A percentile compares a stretch with the other conserved stretches of the same genome.
phyloP scores from a whole-genome alignment of 2,797 vertebrate species.

The Chaenodraco wilsoni region DNA sequence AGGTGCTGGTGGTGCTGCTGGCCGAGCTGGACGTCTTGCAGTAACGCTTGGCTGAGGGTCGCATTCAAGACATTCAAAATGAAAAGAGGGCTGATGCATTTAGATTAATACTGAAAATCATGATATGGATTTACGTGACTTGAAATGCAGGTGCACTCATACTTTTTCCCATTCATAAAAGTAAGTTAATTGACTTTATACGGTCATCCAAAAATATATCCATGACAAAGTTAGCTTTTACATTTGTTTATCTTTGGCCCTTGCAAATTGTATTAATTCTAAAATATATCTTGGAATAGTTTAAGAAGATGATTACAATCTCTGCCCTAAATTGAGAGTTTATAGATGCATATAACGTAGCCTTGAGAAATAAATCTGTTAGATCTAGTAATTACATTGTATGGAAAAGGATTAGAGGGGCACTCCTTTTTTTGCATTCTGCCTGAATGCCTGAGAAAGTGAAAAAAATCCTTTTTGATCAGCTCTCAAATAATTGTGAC shows the following conservation, averaged over 20 bases:
- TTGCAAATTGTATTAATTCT: background rate
- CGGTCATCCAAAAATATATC: background rate
- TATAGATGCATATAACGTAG: background rate
- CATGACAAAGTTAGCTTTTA: background rate
- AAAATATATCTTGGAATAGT: background rate
- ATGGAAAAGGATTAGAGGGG: no score
- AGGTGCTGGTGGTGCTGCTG: conserved; percentile 98
- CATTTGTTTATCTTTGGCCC: background rate
- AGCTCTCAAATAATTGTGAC: no score
- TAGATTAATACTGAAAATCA: background rate
- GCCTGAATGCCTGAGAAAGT: no score
- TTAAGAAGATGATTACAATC: background rate
- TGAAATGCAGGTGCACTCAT: background rate
- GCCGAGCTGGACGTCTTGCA: conserved; percentile 98
- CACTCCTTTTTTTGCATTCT: no score
- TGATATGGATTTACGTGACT: background rate
- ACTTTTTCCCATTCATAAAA: background rate
- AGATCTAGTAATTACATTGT: no score
- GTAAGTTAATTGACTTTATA: background rate
- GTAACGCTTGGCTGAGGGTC: conserved; percentile 92
- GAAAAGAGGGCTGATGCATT: background rate
- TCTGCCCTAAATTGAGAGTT: background rate
- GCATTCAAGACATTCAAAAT: background rate
- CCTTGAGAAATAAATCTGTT: background rate
- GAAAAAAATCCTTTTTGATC: no score